Conservation (phyloP, 2,113 vertebrate genomes). For the Leucoraja erinaceus region DNA sequence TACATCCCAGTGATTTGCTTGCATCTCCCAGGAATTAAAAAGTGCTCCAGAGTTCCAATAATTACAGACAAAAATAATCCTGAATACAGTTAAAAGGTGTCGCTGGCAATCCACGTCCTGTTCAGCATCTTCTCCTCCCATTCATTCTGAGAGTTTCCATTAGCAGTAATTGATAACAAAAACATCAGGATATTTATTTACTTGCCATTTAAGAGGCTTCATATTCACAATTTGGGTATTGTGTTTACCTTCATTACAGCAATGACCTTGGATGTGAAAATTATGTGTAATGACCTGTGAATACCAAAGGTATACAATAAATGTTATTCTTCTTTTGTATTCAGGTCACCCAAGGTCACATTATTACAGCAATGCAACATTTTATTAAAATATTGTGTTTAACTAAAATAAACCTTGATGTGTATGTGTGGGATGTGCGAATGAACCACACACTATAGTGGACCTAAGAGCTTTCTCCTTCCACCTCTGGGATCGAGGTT, state of each 20-base stretch:
- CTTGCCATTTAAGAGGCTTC: not conserved
- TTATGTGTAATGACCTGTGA: not conserved
- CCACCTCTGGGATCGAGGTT: constrained; percentile 3
- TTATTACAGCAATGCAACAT: not conserved
- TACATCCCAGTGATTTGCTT: not conserved
- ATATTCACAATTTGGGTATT: not conserved
- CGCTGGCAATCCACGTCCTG: not conserved
- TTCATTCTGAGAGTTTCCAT: not conserved
- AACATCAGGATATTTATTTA: not conserved
- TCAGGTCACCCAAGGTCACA: not conserved
- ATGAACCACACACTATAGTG: not conserved
- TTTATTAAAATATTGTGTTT: constrained; percentile 4
- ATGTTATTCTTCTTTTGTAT: not conserved
- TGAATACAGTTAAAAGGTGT: not conserved
- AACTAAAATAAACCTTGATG: not conserved
- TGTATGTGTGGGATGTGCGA: not conserved
- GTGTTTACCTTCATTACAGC: not conserved
- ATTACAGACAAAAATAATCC: not conserved
- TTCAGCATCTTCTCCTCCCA: not conserved
- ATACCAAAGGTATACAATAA: not conserved
- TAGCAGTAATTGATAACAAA: not conserved
- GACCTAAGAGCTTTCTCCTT: not conserved
- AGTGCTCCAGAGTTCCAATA: not conserved
- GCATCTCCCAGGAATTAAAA: not conserved
- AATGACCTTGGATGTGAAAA: not conserved